Conservation (phyloP, 2,797 vertebrate genomes). For the Fringilla coelebs region DNA sequence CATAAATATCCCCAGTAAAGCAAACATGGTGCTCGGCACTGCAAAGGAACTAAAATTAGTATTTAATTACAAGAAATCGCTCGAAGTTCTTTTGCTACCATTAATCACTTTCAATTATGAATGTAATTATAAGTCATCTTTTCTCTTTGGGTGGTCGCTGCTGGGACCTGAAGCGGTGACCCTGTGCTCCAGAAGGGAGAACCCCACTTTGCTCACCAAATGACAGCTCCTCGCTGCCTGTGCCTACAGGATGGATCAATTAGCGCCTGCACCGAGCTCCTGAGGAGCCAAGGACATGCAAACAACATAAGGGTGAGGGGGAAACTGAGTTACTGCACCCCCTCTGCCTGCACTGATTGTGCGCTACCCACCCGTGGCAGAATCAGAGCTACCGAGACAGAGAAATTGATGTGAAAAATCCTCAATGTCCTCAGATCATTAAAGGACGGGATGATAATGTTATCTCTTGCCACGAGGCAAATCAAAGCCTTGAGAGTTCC, state of each 20-base stretch:
- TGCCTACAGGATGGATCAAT: background rate
- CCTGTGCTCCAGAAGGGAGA: background rate
- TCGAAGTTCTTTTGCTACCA: constrained; percentile 70
- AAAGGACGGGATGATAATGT: background rate
- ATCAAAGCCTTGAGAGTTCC: background rate
- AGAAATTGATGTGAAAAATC: background rate
- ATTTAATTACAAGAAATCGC: constrained; percentile 71
- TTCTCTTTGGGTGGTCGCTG: constrained; percentile 67
- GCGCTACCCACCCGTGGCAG: background rate
- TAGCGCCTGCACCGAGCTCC: background rate
- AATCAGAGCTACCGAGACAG: background rate
- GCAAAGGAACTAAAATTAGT: constrained; percentile 72
- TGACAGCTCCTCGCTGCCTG: rapidly evolving
- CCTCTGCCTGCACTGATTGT: rapidly evolving
- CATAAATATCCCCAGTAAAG: constrained; percentile 68
- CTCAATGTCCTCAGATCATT: background rate
- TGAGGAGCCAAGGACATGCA: background rate
- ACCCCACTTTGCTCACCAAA: background rate
- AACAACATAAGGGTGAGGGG: background rate
- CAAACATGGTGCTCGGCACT: constrained; percentile 58
- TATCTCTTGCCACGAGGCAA: background rate
- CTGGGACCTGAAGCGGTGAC: constrained; percentile 24
- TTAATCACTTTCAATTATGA: constrained; percentile 73
- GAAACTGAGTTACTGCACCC: background rate
- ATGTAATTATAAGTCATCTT: constrained; percentile 67